These are phyloP conservation scores for Pediacus dermestoides DNA, from an alignment of 2,888 invertebrate genomes.

Conservation along the genomic window DNA sequence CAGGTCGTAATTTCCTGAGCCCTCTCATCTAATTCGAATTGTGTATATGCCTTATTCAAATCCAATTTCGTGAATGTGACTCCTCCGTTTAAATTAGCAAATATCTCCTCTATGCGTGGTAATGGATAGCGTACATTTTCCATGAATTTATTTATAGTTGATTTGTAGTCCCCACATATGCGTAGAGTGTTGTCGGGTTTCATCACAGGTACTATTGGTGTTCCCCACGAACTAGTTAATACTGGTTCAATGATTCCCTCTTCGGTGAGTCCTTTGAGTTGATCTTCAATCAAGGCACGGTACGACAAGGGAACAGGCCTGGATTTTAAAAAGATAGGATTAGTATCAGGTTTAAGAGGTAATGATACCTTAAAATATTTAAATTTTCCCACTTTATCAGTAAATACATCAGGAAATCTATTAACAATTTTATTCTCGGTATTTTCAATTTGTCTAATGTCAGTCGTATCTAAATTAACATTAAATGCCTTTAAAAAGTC, in stretches of 20 bases:
- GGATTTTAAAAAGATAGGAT: slow-evolving; percentile 7
- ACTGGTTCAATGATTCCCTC: slow-evolving; percentile 1
- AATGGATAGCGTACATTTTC: slow-evolving; percentile 1
- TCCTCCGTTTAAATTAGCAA: slow-evolving; percentile 5
- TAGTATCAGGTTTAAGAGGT: background rate
- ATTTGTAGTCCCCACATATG: slow-evolving; percentile 1
- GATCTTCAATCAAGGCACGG: background rate
- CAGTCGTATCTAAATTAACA: no score
- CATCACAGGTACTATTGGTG: slow-evolving; percentile 1
- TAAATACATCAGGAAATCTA: no score
- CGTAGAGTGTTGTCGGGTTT: slow-evolving; percentile 5
- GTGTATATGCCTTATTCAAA: slow-evolving; percentile 12
- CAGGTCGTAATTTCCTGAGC: slow-evolving; percentile 6
- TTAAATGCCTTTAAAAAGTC: background rate
- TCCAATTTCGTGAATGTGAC: no score
- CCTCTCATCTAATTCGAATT: slow-evolving; percentile 11
- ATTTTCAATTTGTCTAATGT: no score
- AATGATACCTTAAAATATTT: no score
- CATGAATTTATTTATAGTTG: background rate
- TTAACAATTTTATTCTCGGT: no score
- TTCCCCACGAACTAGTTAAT: no score
- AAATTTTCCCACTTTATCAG: no score
- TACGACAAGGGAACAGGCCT: slow-evolving; percentile 7
- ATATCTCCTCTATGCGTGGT: slow-evolving; percentile 1
- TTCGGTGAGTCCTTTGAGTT: slow-evolving; percentile 1